These are phyloP conservation scores for Nibea coibor DNA, from an alignment of 2,113 vertebrate species.

Conservation along the genomic window DNA sequence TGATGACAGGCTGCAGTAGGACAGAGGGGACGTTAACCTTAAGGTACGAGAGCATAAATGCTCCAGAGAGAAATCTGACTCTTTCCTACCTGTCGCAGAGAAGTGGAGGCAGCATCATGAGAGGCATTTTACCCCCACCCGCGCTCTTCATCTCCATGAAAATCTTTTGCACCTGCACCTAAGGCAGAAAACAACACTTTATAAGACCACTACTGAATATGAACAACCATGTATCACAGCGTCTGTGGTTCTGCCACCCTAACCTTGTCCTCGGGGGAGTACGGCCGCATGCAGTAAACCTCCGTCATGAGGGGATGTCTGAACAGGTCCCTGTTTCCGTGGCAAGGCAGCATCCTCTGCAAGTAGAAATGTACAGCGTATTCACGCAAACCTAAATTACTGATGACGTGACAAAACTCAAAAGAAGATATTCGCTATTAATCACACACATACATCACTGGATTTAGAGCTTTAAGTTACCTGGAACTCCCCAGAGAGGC, in stretches of 20 bases:
- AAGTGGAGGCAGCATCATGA: conserved; percentile 86
- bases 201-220: background rate
- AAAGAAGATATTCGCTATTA: background rate
- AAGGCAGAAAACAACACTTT: conserved; percentile 28
- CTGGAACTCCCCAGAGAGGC: conserved; percentile 99
- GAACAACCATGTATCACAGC: fast-evolving
- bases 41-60: background rate
- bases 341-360: conserved; percentile 96
- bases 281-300: conserved; percentile 92
- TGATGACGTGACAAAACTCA: background rate
- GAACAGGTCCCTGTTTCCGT: conserved; percentile 97
- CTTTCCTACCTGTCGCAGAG: conserved; percentile 90
- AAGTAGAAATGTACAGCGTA: conserved; percentile 8
- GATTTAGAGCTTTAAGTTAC: conserved; percentile 75
- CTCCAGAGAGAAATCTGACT: background rate
- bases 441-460: background rate
- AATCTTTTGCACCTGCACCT: conserved; percentile 92
- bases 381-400: background rate
- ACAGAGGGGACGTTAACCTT: background rate
- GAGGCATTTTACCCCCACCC: conserved; percentile 81
- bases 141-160: conserved; percentile 92
- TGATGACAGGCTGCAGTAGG: conserved; percentile 86
- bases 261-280: conserved; percentile 94
- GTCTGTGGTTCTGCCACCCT: conserved; percentile 29
- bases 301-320: conserved; percentile 91